These are phyloP conservation scores for Pseudachorutes palmiensis DNA, from an alignment of 1,140 invertebrate genomes.

Conservation along the genomic window DNA sequence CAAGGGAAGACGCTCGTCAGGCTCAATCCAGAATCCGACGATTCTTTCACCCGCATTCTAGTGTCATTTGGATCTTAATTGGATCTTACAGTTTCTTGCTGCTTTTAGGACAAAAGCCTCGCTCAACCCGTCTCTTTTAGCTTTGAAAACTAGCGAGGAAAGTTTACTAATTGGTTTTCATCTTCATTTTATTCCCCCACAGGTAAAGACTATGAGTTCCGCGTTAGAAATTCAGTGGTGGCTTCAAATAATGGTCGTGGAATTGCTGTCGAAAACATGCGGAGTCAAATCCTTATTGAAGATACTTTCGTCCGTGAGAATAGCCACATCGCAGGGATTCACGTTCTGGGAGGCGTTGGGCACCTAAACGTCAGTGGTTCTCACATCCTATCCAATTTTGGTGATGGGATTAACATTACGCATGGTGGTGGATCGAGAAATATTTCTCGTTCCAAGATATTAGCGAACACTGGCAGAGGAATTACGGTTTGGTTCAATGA, in stretches of 20 bases:
- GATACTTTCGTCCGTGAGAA: slow-evolving; percentile 75
- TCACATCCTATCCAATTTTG: slow-evolving; percentile 80
- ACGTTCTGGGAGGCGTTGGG: slow-evolving; percentile 74
- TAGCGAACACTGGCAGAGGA: slow-evolving; percentile 75
- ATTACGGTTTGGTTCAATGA: slow-evolving; percentile 81
- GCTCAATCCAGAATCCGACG: too few relatives aligned
- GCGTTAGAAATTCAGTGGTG: slow-evolving; percentile 73
- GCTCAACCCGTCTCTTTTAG: too few relatives aligned
- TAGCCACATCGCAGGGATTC: slow-evolving; percentile 76
- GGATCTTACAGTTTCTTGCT: too few relatives aligned
- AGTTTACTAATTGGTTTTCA: not conserved
- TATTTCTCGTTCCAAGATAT: slow-evolving; percentile 67
- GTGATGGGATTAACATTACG: slow-evolving; percentile 84
- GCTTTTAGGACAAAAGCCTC: too few relatives aligned
- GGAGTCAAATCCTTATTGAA: slow-evolving; percentile 70
- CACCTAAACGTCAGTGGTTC: slow-evolving; percentile 86
- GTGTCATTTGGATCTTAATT: too few relatives aligned
- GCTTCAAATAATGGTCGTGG: slow-evolving; percentile 87
- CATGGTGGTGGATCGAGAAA: slow-evolving; percentile 83
- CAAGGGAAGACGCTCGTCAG: too few relatives aligned
- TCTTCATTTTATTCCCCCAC: slow-evolving; percentile 26
- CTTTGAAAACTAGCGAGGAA: too few relatives aligned
- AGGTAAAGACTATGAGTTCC: slow-evolving; percentile 78
- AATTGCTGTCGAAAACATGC: slow-evolving; percentile 71
- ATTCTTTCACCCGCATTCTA: too few relatives aligned